phyloP scores from a whole-genome alignment of 2,888 invertebrate genomes.

The Beris morrisii region DNA sequence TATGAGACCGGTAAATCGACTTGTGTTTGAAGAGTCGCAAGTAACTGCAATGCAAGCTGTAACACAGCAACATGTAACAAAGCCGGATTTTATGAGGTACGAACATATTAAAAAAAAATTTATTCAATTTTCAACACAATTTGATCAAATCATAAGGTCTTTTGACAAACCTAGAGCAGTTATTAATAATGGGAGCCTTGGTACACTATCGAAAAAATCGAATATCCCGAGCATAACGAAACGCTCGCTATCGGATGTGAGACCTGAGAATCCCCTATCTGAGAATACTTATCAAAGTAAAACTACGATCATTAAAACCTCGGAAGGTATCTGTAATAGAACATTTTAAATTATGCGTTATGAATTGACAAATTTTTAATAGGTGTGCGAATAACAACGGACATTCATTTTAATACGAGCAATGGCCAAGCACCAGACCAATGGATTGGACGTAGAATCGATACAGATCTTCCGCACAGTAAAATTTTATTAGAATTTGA shows the following conservation, averaged over 20 bases:
- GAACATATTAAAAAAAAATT: too few species aligned
- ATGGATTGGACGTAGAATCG: conserved; percentile 51
- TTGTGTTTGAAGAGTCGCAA: conserved; percentile 8
- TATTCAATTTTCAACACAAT: too few species aligned
- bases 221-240: neutral
- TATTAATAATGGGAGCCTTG: neutral
- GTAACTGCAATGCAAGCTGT: conserved; percentile 1
- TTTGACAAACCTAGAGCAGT: neutral
- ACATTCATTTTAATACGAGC: conserved; percentile 48
- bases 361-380: neutral
- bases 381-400: conserved; percentile 54
- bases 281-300: conserved; percentile 50
- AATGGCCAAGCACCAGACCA: conserved; percentile 42
- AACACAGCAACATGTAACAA: neutral
- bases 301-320: conserved; percentile 52
- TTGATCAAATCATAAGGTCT: neutral
- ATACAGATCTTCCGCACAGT: conserved; percentile 53
- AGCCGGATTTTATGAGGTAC: neutral
- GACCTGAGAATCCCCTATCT: neutral
- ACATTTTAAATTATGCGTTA: too few species aligned
- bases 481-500: conserved; percentile 52
- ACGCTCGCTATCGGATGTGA: conserved; percentile 13
- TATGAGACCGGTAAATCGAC: conserved; percentile 2
- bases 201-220: neutral
- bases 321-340: conserved; percentile 44